Evolutionary conservation across 1,140 invertebrate genomes (phyloP), one percentile per base, ranked within the genome.

Genomic region (Colletes latitarsis): DNA sequence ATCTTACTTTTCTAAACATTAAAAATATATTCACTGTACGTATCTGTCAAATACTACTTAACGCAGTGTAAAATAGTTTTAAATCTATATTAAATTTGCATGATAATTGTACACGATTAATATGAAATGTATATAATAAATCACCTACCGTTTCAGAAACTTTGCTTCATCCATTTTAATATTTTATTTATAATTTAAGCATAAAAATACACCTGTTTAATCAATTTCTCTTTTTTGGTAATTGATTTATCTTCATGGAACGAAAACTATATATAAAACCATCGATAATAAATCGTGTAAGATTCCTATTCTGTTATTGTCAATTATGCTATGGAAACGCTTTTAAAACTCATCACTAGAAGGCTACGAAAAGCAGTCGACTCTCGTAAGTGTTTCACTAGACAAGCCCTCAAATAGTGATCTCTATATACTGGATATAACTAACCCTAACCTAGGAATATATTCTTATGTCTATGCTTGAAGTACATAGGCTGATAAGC

Each of bases 1-100:
- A 96, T 94, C 96, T 96, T 60, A 97, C 96, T 92, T 97, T 96
- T 86, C 96, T 97, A 85, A 90, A 80, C 19, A 75, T 46, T 53
- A 43, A 81, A 63, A 77, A 64, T 19, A 39, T 41, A 73, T 39
- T 72, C 43, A 10, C 52, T 53, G 68, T 52, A 52, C 30, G 30
- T 30, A 19, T 60, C 43, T n/a, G 0, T 49, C 17, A 60, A 30
- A 41, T 21, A 46, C 70, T 2, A 19, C 39, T 41, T 66, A 55
- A 77, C 14, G 70, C 57, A 46, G 6, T 21, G 73, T 43, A 10
- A 64, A 3, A 80, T 17, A 64, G 12, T 49, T 55, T 19, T 39
- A 52, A 17, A 60, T 21, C 19, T 72, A 0, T 19, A n/a, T 53
- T 0, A 76, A 19, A 77, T 52, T 55, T 4, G n/a, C 19, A 30